phyloP scores from a whole-genome alignment of 2,888 invertebrate genomes.

The Notodromas monacha region DNA sequence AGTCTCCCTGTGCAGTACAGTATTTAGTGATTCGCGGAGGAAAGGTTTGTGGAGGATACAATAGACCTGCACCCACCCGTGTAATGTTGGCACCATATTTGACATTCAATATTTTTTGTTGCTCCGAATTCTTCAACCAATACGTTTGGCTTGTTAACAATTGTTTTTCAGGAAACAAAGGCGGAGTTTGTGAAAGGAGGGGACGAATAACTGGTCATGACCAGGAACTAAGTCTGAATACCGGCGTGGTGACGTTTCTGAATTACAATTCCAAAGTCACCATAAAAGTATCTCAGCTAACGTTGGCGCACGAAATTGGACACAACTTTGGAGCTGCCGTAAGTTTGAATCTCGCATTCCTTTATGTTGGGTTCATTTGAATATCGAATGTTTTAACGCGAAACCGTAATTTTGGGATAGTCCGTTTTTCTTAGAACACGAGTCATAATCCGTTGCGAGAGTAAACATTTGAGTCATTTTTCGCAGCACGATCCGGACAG shows the following conservation, averaged over 20 bases:
- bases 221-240: constrained; percentile 74
- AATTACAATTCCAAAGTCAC: constrained; percentile 92
- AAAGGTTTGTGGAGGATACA: too few relatives aligned
- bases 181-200: constrained; percentile 91
- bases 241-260: constrained; percentile 92
- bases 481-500: constrained; percentile 67
- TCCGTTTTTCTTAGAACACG: too few relatives aligned
- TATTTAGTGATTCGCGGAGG: too few relatives aligned
- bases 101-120: too few relatives aligned
- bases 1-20: too few relatives aligned
- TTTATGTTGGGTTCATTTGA: constrained; percentile 7
- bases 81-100: too few relatives aligned
- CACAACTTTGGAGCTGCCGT: constrained; percentile 97
- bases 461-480: too few relatives aligned
- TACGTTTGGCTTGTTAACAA: too few relatives aligned
- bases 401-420: too few relatives aligned
- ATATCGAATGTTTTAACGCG: constrained; percentile 2
- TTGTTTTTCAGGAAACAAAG: constrained; percentile 19
- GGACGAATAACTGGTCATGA: constrained; percentile 75
- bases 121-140: too few relatives aligned
- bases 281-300: constrained; percentile 83
- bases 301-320: constrained; percentile 81
- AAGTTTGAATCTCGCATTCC: constrained; percentile 10
- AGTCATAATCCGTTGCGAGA: too few relatives aligned
- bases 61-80: too few relatives aligned